phyloP scores from a whole-genome alignment of 2,888 invertebrate species.

The Sphaerophoria taeniata region DNA sequence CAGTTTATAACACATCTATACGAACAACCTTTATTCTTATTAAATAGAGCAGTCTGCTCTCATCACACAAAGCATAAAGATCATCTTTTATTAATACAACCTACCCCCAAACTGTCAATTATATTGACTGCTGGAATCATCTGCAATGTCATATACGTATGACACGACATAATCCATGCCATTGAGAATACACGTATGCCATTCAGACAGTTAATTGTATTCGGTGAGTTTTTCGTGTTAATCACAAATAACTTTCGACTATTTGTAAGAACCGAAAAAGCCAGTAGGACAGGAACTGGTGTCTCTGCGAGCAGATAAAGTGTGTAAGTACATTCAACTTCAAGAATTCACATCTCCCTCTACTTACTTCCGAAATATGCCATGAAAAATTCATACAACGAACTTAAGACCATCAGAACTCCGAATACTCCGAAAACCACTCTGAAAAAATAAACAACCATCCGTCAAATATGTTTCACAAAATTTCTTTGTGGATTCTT shows the following conservation, averaged over 20 bases:
- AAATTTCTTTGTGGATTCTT: not conserved
- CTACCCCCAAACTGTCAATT: conserved; percentile 5
- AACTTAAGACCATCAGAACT: conserved; percentile 13
- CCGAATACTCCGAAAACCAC: conserved; percentile 35
- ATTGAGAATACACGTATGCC: conserved; percentile 45
- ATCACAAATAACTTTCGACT: conserved; percentile 49
- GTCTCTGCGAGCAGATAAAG: conserved; percentile 18
- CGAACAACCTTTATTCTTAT: too few relatives aligned
- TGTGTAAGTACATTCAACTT: not conserved
- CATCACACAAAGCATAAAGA: too few relatives aligned
- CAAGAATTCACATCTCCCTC: not conserved
- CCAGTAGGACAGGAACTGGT: conserved; percentile 30
- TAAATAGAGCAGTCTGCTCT: too few relatives aligned
- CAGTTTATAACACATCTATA: too few relatives aligned
- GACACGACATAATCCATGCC: conserved; percentile 39
- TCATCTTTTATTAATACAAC: not conserved
- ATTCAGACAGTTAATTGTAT: conserved; percentile 25
- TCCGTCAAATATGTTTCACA: not conserved
- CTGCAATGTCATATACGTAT: not conserved
- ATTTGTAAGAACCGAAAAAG: conserved; percentile 54
- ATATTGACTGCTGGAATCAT: conserved; percentile 17
- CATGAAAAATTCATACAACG: conserved; percentile 24
- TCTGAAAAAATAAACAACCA: conserved; percentile 15
- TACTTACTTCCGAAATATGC: not conserved
- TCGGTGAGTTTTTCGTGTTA: conserved; percentile 22